phyloP scores from a whole-genome alignment of 2,797 vertebrate species.

The Oreortyx pictus region DNA sequence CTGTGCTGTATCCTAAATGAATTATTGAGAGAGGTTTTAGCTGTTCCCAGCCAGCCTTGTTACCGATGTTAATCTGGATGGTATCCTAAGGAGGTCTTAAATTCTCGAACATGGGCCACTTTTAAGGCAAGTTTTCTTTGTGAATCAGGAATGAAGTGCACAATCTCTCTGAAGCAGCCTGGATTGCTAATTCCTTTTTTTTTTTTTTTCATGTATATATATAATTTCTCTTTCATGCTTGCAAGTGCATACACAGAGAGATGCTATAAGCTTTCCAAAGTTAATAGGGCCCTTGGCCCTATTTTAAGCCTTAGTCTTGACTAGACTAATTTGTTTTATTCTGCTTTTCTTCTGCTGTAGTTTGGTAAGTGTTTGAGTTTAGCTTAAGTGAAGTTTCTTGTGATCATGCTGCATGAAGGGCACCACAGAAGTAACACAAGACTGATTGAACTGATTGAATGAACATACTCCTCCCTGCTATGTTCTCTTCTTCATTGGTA shows the following conservation, averaged over 20 bases:
- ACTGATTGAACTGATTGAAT: conserved; percentile 45
- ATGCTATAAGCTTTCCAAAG: conserved; percentile 62
- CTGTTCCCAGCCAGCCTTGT: background rate
- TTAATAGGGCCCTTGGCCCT: conserved; percentile 64
- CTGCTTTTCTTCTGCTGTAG: conserved; percentile 66
- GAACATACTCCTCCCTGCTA: background rate
- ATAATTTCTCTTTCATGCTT: background rate
- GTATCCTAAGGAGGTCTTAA: background rate
- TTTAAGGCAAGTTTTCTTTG: conserved; percentile 52
- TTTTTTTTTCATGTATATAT: background rate
- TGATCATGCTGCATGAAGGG: conserved; percentile 62
- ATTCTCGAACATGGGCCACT: conserved; percentile 26
- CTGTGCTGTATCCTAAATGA: rapidly evolving
- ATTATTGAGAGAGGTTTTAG: background rate
- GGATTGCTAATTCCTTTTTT: conserved; percentile 68
- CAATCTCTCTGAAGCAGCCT: conserved; percentile 58
- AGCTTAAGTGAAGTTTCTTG: conserved; percentile 63
- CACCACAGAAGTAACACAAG: background rate
- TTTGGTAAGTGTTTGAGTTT: conserved; percentile 44
- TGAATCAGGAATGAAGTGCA: conserved; percentile 49
- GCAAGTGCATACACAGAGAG: background rate
- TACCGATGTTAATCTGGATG: conserved; percentile 57
- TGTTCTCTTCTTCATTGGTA: background rate
- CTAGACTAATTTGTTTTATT: conserved; percentile 74
- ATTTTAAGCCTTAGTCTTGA: conserved; percentile 67